phyloP scores from a whole-genome alignment of 2,888 invertebrate species.

The Clunio marinus region DNA sequence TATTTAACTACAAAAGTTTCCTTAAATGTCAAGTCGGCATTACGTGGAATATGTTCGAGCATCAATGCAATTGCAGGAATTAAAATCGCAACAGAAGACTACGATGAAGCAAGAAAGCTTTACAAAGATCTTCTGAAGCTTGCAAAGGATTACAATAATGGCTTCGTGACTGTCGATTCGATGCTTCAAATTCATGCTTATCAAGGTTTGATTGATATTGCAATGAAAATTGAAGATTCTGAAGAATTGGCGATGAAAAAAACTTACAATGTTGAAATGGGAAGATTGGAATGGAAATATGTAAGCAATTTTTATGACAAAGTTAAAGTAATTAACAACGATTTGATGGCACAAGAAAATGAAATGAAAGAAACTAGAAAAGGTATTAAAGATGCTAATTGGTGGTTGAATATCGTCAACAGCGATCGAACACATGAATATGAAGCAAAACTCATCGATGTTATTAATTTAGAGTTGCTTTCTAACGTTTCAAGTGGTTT shows the following conservation, averaged over 20 bases:
- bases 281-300: conserved; percentile 57
- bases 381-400: not conserved
- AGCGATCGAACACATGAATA: too few species aligned
- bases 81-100: conserved; percentile 56
- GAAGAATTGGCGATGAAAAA: conserved; percentile 22
- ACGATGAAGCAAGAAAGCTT: conserved; percentile 51
- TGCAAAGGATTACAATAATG: not conserved
- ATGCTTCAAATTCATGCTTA: conserved; percentile 64
- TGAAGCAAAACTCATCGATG: conserved; percentile 1
- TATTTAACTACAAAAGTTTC: conserved; percentile 60
- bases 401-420: conserved; percentile 17
- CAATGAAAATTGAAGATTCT: not conserved
- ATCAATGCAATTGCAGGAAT: conserved; percentile 66
- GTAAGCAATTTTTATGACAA: conserved; percentile 47
- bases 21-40: conserved; percentile 59
- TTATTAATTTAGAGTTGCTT: not conserved
- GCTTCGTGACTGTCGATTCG: conserved; percentile 57
- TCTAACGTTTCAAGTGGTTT: not conserved
- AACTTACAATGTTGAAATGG: conserved; percentile 49
- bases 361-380: not conserved
- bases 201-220: conserved; percentile 58
- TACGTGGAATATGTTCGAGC: conserved; percentile 60
- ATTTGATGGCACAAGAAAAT: not conserved
- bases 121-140: not conserved
- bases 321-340: conserved; percentile 4